Evolutionary conservation across 2,888 invertebrate genomes (phyloP).

Genomic region (Ctena decussata): DNA sequence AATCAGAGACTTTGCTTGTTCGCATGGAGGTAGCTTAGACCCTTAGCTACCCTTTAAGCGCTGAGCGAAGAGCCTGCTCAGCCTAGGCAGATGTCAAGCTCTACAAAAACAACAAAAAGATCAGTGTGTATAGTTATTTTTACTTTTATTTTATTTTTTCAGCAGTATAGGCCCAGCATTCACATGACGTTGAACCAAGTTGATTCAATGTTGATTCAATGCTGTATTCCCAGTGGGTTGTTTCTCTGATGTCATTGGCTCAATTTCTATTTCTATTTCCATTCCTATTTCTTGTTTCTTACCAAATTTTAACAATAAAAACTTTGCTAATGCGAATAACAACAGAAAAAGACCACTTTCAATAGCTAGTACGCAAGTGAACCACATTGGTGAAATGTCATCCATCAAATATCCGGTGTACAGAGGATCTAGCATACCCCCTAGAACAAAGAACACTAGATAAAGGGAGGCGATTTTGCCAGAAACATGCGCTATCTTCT

Average conservation of each 20-base stretch:
- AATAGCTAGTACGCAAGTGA: background rate
- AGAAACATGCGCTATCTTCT: background rate
- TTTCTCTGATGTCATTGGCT: background rate
- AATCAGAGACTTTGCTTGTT: too few species aligned
- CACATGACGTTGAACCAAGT: too few species aligned
- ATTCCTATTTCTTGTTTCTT: background rate
- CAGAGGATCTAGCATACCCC: background rate
- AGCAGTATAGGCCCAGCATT: too few species aligned
- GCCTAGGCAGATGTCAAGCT: too few species aligned
- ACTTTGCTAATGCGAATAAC: background rate
- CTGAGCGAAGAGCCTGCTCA: too few species aligned
- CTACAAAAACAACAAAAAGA: too few species aligned
- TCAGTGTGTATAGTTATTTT: too few species aligned
- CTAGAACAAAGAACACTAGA: background rate
- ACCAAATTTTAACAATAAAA: background rate
- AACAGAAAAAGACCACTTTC: background rate
- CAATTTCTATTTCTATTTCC: background rate
- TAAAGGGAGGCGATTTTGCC: conserved; percentile 5
- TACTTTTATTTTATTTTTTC: too few species aligned
- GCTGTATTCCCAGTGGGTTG: too few species aligned
- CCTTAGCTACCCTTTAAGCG: too few species aligned
- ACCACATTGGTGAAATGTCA: background rate
- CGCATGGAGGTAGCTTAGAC: too few species aligned
- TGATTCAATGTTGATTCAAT: too few species aligned
- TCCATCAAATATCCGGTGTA: background rate